Base-by-base conservation (phyloP, 37 sponge, comb jelly and placozoan species). In the Geodia barretti region DNA sequence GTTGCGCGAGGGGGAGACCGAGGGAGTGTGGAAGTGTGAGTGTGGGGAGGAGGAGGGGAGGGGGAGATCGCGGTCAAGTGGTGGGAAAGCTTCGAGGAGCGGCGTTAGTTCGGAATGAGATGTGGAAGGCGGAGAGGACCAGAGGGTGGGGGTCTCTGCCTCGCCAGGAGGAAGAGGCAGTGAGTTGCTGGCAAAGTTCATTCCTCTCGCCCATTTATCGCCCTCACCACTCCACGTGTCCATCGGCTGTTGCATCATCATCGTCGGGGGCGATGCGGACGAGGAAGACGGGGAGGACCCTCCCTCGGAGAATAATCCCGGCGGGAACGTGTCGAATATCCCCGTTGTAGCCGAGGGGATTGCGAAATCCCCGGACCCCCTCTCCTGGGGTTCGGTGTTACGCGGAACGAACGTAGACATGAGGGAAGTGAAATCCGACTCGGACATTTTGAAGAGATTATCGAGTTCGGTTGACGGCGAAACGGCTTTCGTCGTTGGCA, bases 41-140 rank as follows among this genome's bases (percentile, higher is more conserved):
- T 35, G 36, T 17, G 29, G 71, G 71, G 39, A 36, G 71, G 34
- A 28, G 66, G 30, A 64, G 66, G 66, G 66, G 66, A 64, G 30
- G 66, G 66, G 20, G 66, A 64, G 11, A 28, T 29, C 25, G n/a
- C 30, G 20, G 66, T 29, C 30, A 8, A 64, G 30, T 11, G 66
- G 20, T 5, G 30, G 30, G 30, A 64, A 64, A 19, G 30, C 25
- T 7, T 28, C 66, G 24, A 64, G 30, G 30, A 64, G 30, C 5
- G 66, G 66, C 24, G 66, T 24, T 24, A 28, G 66, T 5, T 24
- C 24, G n/a, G 66, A 28, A n/a, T 11, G 66, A 28, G 66, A 28
- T 5, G 66, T 24, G 30, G 30, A 64, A 19, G 30, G 30, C 8
- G 66, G 66, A 28, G n/a, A 7, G 5, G 5, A 8, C 25, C 30